These are phyloP conservation scores for Molorchus minor DNA, from an alignment of 2,888 invertebrate species.

Conservation along the genomic window DNA sequence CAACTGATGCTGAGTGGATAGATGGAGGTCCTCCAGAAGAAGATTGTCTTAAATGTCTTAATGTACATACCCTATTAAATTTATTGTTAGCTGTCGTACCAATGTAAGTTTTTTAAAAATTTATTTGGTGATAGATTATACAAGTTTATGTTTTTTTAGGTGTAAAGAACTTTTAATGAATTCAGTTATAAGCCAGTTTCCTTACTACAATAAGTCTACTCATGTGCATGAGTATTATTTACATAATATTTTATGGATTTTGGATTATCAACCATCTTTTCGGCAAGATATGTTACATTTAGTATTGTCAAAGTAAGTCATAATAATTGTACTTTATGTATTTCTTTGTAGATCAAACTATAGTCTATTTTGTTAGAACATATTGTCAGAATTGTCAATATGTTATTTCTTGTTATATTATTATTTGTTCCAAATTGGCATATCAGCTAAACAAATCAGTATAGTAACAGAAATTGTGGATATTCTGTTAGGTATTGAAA, in stretches of 20 bases:
- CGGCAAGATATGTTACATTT: slow-evolving; percentile 76
- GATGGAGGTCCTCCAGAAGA: slow-evolving; percentile 68
- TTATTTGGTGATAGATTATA: no score
- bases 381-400: no score
- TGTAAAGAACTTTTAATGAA: slow-evolving; percentile 75
- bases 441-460: no score
- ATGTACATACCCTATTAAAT: slow-evolving; percentile 68
- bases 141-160: slow-evolving; percentile 63
- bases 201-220: slow-evolving; percentile 77
- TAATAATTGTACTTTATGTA: no score
- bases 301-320: slow-evolving; percentile 80
- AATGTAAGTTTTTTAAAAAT: slow-evolving; percentile 63
- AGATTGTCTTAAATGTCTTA: slow-evolving; percentile 67
- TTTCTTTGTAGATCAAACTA: no score
- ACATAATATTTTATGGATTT: slow-evolving; percentile 79
- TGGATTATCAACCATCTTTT: slow-evolving; percentile 77
- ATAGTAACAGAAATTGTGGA: no score
- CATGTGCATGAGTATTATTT: slow-evolving; percentile 79
- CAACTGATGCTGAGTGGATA: slow-evolving; percentile 68
- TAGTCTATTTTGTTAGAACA: no score
- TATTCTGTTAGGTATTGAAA: no score
- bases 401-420: no score
- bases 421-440: no score
- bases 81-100: slow-evolving; percentile 66
- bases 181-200: slow-evolving; percentile 73